phyloP scores from a whole-genome alignment of 1,140 invertebrate species.

The Atta texana region DNA sequence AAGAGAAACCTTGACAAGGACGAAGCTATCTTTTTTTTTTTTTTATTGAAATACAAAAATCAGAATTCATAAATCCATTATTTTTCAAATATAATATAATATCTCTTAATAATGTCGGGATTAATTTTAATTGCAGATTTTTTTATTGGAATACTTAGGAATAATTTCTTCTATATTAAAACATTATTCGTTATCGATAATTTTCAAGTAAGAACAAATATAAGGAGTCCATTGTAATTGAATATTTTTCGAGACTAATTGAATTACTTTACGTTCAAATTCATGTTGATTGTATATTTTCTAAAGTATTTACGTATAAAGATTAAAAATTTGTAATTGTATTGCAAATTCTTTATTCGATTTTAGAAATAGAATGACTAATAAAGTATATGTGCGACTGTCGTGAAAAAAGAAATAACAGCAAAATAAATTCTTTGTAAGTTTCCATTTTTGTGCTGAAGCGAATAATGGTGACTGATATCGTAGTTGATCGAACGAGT shows the following conservation, averaged over 20 bases:
- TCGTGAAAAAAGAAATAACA: not conserved
- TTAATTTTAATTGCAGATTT: slow-evolving; percentile 20
- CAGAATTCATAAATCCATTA: not conserved
- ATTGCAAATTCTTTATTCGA: not conserved
- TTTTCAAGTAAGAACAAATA: not conserved
- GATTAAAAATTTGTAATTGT: not conserved
- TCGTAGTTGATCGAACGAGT: slow-evolving; percentile 15
- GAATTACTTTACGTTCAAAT: not conserved
- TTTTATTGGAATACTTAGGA: not conserved
- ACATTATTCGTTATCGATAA: not conserved
- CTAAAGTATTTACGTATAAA: not conserved
- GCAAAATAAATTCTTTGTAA: slow-evolving; percentile 19
- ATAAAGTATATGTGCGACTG: not conserved
- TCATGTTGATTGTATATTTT: not conserved
- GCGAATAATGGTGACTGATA: slow-evolving; percentile 19
- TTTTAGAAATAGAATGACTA: not conserved
- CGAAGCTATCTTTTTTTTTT: not conserved
- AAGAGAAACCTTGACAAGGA: slow-evolving; percentile 14
- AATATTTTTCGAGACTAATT: not conserved
- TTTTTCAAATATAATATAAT: not conserved
- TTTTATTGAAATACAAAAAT: not conserved
- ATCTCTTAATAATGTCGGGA: not conserved
- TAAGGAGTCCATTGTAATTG: not conserved
- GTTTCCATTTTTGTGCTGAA: not conserved
- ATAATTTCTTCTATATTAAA: slow-evolving; percentile 3